These are phyloP conservation scores for Phalacrocorax aristotelis DNA, from an alignment of 2,113 vertebrate genomes.

Conservation along the genomic window DNA sequence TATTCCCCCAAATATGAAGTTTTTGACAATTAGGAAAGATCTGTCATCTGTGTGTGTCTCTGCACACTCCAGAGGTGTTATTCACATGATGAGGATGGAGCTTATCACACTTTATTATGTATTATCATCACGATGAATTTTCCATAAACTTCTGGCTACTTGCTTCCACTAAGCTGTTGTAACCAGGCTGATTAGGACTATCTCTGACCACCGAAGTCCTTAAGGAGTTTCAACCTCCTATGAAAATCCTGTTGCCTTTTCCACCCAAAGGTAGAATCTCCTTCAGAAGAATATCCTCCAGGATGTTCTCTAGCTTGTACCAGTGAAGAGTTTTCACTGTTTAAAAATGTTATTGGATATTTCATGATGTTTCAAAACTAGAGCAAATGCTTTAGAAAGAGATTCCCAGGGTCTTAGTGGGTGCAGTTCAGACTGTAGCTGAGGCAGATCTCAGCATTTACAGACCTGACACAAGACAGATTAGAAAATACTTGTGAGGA, in stretches of 20 bases:
- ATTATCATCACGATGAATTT: background rate
- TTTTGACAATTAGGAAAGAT: background rate
- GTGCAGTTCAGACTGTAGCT: background rate
- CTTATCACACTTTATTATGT: background rate
- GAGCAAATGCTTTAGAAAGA: background rate
- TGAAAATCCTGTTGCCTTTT: background rate
- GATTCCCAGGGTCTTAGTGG: background rate
- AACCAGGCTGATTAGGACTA: background rate
- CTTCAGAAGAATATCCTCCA: background rate
- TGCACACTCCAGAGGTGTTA: background rate
- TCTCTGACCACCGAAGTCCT: background rate
- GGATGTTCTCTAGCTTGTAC: background rate
- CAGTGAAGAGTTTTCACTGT: background rate
- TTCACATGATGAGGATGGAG: background rate
- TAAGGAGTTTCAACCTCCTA: background rate
- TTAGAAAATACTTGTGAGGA: background rate
- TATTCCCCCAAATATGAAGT: background rate
- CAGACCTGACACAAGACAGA: background rate
- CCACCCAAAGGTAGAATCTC: background rate
- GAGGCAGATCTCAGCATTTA: background rate
- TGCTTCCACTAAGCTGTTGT: background rate
- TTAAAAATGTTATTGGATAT: background rate
- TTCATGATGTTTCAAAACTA: background rate
- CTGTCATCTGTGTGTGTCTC: fast-evolving
- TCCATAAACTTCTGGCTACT: background rate